These are phyloP conservation scores for Cataglyphis hispanica DNA, from an alignment of 1,140 invertebrate genomes.

Conservation along the genomic window DNA sequence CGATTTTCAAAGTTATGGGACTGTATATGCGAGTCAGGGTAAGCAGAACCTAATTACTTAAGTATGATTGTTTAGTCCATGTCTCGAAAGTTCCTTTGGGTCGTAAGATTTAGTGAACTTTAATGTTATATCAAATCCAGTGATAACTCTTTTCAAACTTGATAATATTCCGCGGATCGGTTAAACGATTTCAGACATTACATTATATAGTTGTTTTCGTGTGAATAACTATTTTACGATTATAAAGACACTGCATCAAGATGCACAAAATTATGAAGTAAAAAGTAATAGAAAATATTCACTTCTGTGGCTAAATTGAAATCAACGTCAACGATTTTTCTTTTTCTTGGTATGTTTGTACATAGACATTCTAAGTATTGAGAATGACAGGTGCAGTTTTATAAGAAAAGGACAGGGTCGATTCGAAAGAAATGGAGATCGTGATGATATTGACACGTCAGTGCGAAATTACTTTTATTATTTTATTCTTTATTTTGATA, in stretches of 20 bases:
- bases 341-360: background rate
- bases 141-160: slow-evolving; percentile 59
- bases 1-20: slow-evolving; percentile 25
- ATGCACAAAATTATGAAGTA: background rate
- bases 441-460: slow-evolving; percentile 1
- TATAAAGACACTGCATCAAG: background rate
- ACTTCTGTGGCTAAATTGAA: slow-evolving; percentile 29
- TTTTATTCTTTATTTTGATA: background rate
- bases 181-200: slow-evolving; percentile 69
- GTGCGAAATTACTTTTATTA: background rate
- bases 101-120: slow-evolving; percentile 76
- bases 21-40: background rate
- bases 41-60: slow-evolving; percentile 67
- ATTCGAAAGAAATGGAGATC: slow-evolving; percentile 3
- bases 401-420: background rate
- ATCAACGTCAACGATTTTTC: slow-evolving; percentile 26
- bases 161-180: slow-evolving; percentile 44
- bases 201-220: slow-evolving; percentile 5
- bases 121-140: slow-evolving; percentile 59
- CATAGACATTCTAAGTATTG: slow-evolving; percentile 5
- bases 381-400: background rate
- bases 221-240: background rate
- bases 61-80: slow-evolving; percentile 55
- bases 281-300: background rate
- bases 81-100: slow-evolving; percentile 66